Conservation (phyloP, 2,113 vertebrate species). For the Crotalus viridis region DNA sequence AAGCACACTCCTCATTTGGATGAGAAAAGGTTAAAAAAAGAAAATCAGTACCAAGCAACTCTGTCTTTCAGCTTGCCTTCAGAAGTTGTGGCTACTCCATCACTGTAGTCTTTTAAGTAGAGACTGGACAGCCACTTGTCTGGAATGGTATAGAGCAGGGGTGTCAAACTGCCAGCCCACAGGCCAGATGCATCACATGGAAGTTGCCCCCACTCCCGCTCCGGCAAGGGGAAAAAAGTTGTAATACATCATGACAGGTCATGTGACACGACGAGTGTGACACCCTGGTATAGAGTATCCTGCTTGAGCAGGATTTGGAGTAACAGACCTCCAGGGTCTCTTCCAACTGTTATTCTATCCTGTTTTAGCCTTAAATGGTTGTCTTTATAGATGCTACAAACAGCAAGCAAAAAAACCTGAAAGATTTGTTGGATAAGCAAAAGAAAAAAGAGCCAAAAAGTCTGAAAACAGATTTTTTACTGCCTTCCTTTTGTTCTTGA, state of each 20-base stretch:
- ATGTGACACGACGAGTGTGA: too few relatives aligned
- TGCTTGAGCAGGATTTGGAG: not conserved
- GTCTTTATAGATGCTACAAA: not conserved
- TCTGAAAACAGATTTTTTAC: not conserved
- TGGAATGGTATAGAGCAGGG: not conserved
- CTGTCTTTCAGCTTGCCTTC: not conserved
- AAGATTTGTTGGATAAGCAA: constrained; percentile 29
- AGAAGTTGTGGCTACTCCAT: not conserved
- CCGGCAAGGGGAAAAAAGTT: too few relatives aligned
- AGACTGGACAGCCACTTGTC: not conserved
- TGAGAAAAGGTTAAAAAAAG: not conserved
- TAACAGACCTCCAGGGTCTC: too few relatives aligned
- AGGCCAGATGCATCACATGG: too few relatives aligned
- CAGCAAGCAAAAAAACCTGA: not conserved
- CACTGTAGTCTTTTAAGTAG: not conserved
- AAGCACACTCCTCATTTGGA: not conserved
- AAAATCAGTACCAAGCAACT: not conserved
- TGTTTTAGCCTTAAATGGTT: not conserved
- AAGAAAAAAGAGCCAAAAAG: constrained; percentile 29
- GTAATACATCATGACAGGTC: too few relatives aligned
- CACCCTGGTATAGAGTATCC: not conserved
- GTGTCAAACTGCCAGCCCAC: too few relatives aligned
- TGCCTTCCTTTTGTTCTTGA: not conserved
- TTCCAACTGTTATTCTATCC: not conserved
- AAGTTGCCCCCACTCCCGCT: too few relatives aligned